Conservation (phyloP, 30 jellyfish, hydroid and myxozoan genomes). For the Mastigias papua region DNA sequence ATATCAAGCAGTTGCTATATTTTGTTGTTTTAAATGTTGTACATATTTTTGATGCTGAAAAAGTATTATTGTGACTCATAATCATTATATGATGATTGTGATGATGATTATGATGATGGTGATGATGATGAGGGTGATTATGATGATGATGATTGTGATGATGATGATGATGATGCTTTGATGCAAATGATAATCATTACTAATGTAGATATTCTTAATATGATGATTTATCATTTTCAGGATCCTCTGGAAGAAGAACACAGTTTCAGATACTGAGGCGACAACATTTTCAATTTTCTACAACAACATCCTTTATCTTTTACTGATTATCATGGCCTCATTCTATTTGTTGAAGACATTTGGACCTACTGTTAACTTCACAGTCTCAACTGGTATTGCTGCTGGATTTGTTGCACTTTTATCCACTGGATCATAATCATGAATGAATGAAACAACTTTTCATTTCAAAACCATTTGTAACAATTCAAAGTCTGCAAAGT, state of each 20-base stretch:
- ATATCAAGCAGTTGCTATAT: background rate
- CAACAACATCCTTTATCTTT: slow-evolving; percentile 88
- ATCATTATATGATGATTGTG: too few species aligned
- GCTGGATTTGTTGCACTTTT: slow-evolving; percentile 97
- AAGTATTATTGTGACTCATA: too few species aligned
- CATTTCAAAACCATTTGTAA: slow-evolving; percentile 4
- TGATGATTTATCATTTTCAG: slow-evolving; percentile 29
- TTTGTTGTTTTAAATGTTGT: too few species aligned
- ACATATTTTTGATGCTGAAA: too few species aligned
- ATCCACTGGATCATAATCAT: slow-evolving; percentile 89
- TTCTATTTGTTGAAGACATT: slow-evolving; percentile 91
- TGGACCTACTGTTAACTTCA: slow-evolving; percentile 95
- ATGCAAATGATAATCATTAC: too few species aligned
- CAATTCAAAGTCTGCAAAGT: background rate
- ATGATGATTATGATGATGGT: too few species aligned
- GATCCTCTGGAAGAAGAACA: slow-evolving; percentile 97
- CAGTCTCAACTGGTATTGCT: slow-evolving; percentile 94
- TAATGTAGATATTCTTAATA: too few species aligned
- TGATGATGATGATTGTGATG: background rate
- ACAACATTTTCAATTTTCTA: slow-evolving; percentile 95
- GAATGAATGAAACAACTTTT: background rate
- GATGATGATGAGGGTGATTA: too few species aligned
- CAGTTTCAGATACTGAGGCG: slow-evolving; percentile 98
- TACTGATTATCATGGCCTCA: slow-evolving; percentile 84
- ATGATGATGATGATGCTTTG: too few species aligned